Percentiles rank a stretch among this genome's conserved stretches.
Evolutionary conservation across 2,888 invertebrate genomes (phyloP).

Genomic region (Apodemia duryi): DNA sequence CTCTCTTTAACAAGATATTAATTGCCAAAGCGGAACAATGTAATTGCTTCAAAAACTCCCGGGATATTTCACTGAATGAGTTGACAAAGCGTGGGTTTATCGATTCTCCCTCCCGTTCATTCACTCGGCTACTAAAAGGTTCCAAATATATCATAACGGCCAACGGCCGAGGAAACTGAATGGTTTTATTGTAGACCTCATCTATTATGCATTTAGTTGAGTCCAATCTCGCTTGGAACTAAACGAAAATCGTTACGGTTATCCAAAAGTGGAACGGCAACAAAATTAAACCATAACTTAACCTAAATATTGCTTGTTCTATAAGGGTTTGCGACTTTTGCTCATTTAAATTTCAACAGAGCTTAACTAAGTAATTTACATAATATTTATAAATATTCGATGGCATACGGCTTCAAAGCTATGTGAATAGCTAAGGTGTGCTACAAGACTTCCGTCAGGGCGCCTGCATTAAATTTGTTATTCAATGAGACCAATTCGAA

Average conservation of each 20-base stretch:
- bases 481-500: background rate
- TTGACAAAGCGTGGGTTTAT: constrained; percentile 7
- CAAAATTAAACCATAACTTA: constrained; percentile 9
- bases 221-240: constrained; percentile 52
- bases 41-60: background rate
- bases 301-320: constrained; percentile 5
- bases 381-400: constrained; percentile 11
- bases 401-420: constrained; percentile 12
- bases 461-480: constrained; percentile 6
- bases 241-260: constrained; percentile 67
- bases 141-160: constrained; percentile 61
- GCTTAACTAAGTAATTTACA: constrained; percentile 12
- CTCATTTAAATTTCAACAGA: constrained; percentile 7
- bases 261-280: constrained; percentile 39
- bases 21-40: background rate
- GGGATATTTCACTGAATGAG: constrained; percentile 8
- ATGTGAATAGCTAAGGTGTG: constrained; percentile 9
- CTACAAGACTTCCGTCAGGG: constrained; percentile 3
- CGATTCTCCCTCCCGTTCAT: background rate
- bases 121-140: constrained; percentile 23
- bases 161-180: constrained; percentile 54
- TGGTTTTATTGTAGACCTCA: constrained; percentile 69
- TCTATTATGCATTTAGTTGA: constrained; percentile 65
- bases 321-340: background rate
- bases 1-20: background rate